Evolutionary conservation across 2,113 vertebrate species (phyloP).

Genomic region (Vimba vimba): DNA sequence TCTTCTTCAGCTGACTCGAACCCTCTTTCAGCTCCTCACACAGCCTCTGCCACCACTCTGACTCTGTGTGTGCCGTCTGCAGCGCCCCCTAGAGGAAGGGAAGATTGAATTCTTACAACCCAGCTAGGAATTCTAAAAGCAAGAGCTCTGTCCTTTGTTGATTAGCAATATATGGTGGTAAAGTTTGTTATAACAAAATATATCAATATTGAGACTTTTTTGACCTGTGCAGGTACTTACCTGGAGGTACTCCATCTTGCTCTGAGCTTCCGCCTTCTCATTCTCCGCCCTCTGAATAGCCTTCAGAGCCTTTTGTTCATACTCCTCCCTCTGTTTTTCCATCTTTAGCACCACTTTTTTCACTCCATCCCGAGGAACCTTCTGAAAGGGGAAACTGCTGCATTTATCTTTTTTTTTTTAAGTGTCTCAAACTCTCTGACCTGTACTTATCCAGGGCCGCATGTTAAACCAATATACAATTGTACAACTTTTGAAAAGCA

Average conservation of each 20-base stretch:
- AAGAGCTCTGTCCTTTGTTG: background rate
- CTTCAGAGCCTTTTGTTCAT: constrained; percentile 85
- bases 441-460: background rate
- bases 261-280: constrained; percentile 82
- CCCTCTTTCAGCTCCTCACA: constrained; percentile 75
- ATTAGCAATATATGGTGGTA: background rate
- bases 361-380: constrained; percentile 76
- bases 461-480: background rate
- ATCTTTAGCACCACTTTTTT: constrained; percentile 86
- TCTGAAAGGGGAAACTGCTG: constrained; percentile 50
- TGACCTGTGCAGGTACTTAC: constrained; percentile 65
- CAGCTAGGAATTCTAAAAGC: background rate
- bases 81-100: constrained; percentile 78
- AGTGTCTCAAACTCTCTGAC: background rate
- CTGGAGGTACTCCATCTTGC: constrained; percentile 81
- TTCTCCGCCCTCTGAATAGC: constrained; percentile 85
- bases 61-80: constrained; percentile 72
- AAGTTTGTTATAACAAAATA: background rate
- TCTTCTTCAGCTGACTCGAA: constrained; percentile 67
- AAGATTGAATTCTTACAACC: background rate
- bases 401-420: background rate
- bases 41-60: constrained; percentile 79
- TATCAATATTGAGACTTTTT: background rate
- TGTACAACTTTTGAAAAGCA: background rate
- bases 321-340: constrained; percentile 88